Evolutionary conservation across 1,140 invertebrate species (phyloP), one percentile per base, ranked within the genome.

Genomic region (Cherax destructor): DNA sequence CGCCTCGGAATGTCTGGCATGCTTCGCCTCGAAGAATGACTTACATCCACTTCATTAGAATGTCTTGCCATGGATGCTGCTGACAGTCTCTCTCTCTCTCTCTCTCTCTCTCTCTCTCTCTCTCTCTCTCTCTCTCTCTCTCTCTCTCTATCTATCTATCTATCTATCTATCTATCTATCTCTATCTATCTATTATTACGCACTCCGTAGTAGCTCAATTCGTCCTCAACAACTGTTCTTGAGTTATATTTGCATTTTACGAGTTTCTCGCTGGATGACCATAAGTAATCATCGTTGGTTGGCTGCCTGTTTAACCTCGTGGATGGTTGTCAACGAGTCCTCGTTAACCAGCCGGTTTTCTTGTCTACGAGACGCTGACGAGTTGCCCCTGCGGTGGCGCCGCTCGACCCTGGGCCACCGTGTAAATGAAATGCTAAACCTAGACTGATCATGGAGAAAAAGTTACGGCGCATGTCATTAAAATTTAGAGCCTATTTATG

Each of bases 401-500:
- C 52, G 52, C 52, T 56, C 52, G 9, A 9, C 52, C 9, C 61
- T 65, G 52, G 41, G n/a, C 56, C 56, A 13, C 69, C 21, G 30
- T 49, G 79, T 77, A 90, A 90, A 83, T 77, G 88, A 83, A 91
- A 83, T 77, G 74, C 88, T 49, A 79, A 77, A 77, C 47, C 74
- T 74, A 49, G 83, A 72, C 74, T 91, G 88, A 91, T 91, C 88
- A 84, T 49, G 88, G 50, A 91, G 83, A 91, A 91, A 91, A 91
- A 91, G 61, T 85, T 76, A 85, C 81, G 88, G 65, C 59, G 88
- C 88, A 91, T 91, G 88, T 84, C 88, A 91, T 91, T 91, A 91
- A 91, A 85, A 85, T 91, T 91, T 91, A 91, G 80, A 91, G 74
- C 56, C 81, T 91, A 91, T 91, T 91, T 91, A 91, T 91, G 88